Evolutionary conservation across 2,113 vertebrate species (phyloP), one percentile per base, ranked within the genome.

Genomic region (Stigmatopora nigra): DNA sequence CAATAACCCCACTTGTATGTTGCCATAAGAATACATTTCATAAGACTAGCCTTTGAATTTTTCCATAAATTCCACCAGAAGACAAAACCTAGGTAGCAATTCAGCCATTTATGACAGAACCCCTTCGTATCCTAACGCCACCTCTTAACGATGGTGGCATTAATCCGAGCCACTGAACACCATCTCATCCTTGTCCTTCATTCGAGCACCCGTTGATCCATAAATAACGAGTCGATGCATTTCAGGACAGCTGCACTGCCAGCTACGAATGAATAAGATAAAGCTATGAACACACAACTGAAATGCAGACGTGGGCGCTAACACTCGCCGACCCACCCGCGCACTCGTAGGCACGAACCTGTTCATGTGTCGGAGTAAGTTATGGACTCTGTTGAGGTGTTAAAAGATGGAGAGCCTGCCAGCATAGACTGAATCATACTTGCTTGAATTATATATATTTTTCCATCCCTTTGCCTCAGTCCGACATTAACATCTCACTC

Each of bases 141-240:
- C 48, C 48, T n/a, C 17, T 51, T 51, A n/a, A 46, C n/a, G 65
- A 36, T 1, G 14, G 64, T 60, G 71, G 76, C 70, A 35, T 71
- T n/a, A 3, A 17, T 75, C 69, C 69, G 78, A 49, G 61, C 60
- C 76, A 59, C 49, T 41, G 22, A 62, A 62, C 2, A 10, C 36
- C 53, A 38, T 75, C 67, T 65, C 58, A 35, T 48, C 59, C 16
- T 48, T 19, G 56, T 63, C 65, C 77, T 67, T 64, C 61, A 72
- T 70, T 82, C 58, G 51, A 75, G 67, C 58, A 68, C 59, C 75
- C 80, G 70, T 70, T 52, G 44, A 66, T 68, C 64, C 65, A 66
- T 72, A 85, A 83, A 85, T 82, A 67, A 79, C 73, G 71, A 78
- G 72, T 74, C 79, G 58, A 66, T 68, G 80, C 77, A 75, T 75